A percentile compares a stretch with the other conserved stretches of the same genome.
phyloP scores from a whole-genome alignment of 2,888 invertebrate genomes.

The Mongoloraphidia duomilia region DNA sequence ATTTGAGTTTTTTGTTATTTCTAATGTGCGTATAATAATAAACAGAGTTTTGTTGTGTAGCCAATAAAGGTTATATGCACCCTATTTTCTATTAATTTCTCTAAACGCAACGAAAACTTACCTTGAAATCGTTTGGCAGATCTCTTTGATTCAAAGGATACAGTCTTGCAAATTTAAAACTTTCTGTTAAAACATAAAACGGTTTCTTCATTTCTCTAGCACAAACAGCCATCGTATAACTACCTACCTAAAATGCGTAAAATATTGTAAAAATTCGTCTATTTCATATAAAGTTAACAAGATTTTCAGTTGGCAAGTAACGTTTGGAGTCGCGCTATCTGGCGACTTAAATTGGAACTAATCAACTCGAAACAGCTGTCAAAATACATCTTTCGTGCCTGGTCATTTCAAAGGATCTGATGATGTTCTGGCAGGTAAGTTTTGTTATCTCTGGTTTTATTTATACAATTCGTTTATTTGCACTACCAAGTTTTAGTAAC shows the following conservation, averaged over 20 bases:
- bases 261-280: background rate
- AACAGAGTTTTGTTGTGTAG: constrained; percentile 10
- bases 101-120: constrained; percentile 22
- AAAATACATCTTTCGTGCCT: too few species aligned
- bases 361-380: too few species aligned
- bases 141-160: constrained; percentile 90
- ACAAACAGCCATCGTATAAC: constrained; percentile 70
- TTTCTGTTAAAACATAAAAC: constrained; percentile 90
- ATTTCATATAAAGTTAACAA: background rate
- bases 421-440: too few species aligned
- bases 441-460: too few species aligned
- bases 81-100: background rate
- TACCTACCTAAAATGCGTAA: constrained; percentile 52
- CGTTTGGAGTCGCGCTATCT: too few species aligned
- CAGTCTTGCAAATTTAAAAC: constrained; percentile 89
- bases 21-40: constrained; percentile 15
- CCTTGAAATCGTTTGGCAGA: constrained; percentile 79
- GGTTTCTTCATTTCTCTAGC: constrained; percentile 86
- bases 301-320: too few species aligned
- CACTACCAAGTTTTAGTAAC: too few species aligned
- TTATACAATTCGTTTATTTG: too few species aligned
- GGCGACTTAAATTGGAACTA: too few species aligned
- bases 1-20: background rate
- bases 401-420: too few species aligned
- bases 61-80: background rate